Evolutionary conservation across 2,888 invertebrate genomes (phyloP).

Genomic region (Cyclophora punctaria): DNA sequence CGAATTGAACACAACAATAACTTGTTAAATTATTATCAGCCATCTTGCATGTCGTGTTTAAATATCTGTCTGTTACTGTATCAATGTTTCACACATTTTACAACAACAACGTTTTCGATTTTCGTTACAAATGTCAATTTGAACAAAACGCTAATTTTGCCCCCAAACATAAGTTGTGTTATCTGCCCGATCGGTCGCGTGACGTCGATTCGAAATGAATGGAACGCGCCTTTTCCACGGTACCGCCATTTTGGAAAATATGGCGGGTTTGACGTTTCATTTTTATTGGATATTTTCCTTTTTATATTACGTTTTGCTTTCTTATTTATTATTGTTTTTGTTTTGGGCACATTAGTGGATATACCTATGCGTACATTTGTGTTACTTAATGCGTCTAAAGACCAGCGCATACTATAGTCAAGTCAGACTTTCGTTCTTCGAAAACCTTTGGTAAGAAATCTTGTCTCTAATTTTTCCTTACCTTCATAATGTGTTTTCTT

Average conservation of each 20-base stretch:
- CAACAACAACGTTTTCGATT: constrained; percentile 6
- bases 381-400: too few relatives aligned
- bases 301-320: constrained; percentile 1
- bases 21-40: too few relatives aligned
- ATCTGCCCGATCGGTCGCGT: constrained; percentile 20
- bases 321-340: constrained; percentile 16
- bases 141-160: constrained; percentile 13
- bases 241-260: constrained; percentile 46
- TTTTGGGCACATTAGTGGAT: background rate
- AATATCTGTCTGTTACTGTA: background rate
- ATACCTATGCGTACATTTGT: too few relatives aligned
- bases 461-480: too few relatives aligned
- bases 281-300: constrained; percentile 19
- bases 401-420: too few relatives aligned
- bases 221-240: constrained; percentile 32
- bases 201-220: constrained; percentile 42
- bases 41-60: too few relatives aligned
- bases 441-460: too few relatives aligned
- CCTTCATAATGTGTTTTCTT: too few relatives aligned
- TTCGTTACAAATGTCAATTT: constrained; percentile 18
- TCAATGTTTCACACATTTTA: constrained; percentile 8
- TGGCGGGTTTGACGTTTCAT: constrained; percentile 23
- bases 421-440: too few relatives aligned
- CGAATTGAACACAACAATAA: too few relatives aligned
- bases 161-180: constrained; percentile 19